Evolutionary conservation across 2,797 vertebrate genomes (phyloP).

Genomic region (Megalops cyprinoides): DNA sequence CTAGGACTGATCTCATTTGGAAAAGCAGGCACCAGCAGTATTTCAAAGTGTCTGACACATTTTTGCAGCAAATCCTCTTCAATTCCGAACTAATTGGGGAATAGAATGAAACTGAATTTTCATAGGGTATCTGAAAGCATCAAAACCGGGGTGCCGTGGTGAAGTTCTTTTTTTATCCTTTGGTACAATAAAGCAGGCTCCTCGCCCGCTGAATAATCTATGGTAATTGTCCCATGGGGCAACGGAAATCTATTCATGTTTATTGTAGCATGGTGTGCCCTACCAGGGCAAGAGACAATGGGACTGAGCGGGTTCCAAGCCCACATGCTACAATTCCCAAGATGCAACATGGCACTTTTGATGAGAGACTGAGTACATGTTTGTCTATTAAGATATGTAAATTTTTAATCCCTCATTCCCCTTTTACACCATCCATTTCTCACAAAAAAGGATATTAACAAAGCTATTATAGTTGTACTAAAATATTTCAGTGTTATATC

Average conservation of each 20-base stretch:
- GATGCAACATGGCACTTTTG: conserved; percentile 51
- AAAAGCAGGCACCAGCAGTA: conserved; percentile 74
- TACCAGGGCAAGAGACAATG: conserved; percentile 42
- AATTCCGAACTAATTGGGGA: conserved; percentile 68
- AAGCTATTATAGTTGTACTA: conserved; percentile 37
- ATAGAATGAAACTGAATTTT: conserved; percentile 52
- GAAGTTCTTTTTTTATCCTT: conserved; percentile 45
- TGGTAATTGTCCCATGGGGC: conserved; percentile 47
- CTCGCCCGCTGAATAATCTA: conserved; percentile 44
- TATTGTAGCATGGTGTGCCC: conserved; percentile 43
- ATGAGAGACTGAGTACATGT: conserved; percentile 53
- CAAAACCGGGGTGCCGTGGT: conserved; percentile 48
- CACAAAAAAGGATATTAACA: conserved; percentile 39
- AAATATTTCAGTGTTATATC: conserved; percentile 39
- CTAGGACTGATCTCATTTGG: conserved; percentile 83
- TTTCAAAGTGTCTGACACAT: conserved; percentile 73
- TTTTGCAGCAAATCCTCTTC: conserved; percentile 76
- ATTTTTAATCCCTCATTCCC: conserved; percentile 68
- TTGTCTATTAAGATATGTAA: conserved; percentile 73
- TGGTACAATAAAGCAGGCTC: conserved; percentile 44
- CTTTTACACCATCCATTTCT: conserved; percentile 65
- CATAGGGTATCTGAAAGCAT: conserved; percentile 66
- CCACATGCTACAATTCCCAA: conserved; percentile 53
- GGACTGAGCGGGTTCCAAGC: conserved; percentile 39
- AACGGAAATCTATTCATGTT: conserved; percentile 46